Evolutionary conservation across 2,113 vertebrate species (phyloP), one percentile per base, ranked within the genome.

Genomic region (Trinectes maculatus): DNA sequence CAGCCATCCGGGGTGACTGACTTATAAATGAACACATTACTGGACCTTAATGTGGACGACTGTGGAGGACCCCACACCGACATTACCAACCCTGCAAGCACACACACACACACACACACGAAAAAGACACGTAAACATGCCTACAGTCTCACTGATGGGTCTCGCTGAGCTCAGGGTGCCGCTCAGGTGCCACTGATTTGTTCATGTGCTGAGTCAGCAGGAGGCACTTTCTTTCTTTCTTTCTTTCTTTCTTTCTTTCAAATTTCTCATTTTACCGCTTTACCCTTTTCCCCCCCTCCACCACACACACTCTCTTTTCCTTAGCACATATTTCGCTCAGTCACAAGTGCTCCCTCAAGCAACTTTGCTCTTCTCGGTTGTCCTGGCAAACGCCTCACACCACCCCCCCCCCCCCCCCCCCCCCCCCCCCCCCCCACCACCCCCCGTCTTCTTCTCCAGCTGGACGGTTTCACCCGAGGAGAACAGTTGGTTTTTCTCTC

Each of bases 1-100:
- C 92, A 87, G 94, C 94, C 93, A 89, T 94, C 93, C 86, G 92
- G 93, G 94, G 92, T 92, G 95, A 95, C 85, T 93, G 95, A 95
- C 95, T 96, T 96, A 96, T 97, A 97, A 96, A 97, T 98, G 96
- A 97, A 97, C 95, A 96, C 96, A 98, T 98, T 97, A 97, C 95
- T 93, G 93, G 94, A 94, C 94, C 94, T 93, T 97, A 97, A 97
- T 95, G 95, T 94, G 93, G 94, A 95, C 94, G 94, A 94, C 93
- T 94, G 93, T 92, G 93, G 93, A 94, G 90, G 94, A 95, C 95
- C 84, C 54, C 82, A 88, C 83, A 82, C 66, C 77, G 75, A 72
- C 80, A 87, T 67, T 66, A 57, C 36, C 80, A 73, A 72, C 74
- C 82, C 87, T 88, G 54, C 48, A 67, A 82, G 74, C 69, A 5